Evolutionary conservation across 1,140 invertebrate genomes (phyloP).

Genomic region (Aphelenchoides fujianensis): DNA sequence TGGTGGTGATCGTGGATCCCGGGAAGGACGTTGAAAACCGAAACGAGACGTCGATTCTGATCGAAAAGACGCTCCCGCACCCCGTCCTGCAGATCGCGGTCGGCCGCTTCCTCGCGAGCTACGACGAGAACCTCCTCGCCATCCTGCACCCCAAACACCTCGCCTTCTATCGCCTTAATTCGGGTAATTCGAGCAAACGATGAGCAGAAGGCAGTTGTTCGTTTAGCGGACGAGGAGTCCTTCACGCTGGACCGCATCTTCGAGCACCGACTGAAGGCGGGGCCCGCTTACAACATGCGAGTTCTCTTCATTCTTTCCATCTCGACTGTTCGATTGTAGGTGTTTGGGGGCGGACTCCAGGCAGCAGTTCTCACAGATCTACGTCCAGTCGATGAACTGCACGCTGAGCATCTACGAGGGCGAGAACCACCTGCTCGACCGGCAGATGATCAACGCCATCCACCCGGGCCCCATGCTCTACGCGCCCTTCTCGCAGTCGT

Average conservation of each 20-base stretch:
- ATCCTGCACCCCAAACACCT: constrained; percentile 26
- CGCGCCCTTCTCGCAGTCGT: constrained; percentile 34
- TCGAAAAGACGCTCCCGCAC: constrained; percentile 30
- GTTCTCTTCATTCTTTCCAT: too few relatives aligned
- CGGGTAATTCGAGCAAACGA: constrained; percentile 5
- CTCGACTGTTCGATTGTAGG: too few relatives aligned
- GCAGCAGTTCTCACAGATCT: constrained; percentile 32
- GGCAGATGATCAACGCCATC: constrained; percentile 28
- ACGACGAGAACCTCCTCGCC: constrained; percentile 20
- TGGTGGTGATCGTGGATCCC: constrained; percentile 37
- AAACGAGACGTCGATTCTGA: constrained; percentile 34
- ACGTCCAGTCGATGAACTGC: constrained; percentile 46
- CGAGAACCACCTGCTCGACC: constrained; percentile 40
- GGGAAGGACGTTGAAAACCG: constrained; percentile 45
- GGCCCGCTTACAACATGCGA: constrained; percentile 48
- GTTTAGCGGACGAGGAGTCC: constrained; percentile 38
- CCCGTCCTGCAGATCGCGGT: constrained; percentile 40
- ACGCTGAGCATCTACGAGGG: constrained; percentile 38
- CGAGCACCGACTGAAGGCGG: constrained; percentile 40
- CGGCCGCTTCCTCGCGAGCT: constrained; percentile 25
- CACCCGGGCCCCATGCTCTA: constrained; percentile 47
- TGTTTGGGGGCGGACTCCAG: constrained; percentile 28
- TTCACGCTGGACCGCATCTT: constrained; percentile 46
- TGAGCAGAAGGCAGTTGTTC: not conserved
- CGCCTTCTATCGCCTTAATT: constrained; percentile 18